Percentiles rank a stretch among this genome's conserved stretches.
phyloP scores from a whole-genome alignment of 2,797 vertebrate genomes.

The Bovichtus diacanthus region DNA sequence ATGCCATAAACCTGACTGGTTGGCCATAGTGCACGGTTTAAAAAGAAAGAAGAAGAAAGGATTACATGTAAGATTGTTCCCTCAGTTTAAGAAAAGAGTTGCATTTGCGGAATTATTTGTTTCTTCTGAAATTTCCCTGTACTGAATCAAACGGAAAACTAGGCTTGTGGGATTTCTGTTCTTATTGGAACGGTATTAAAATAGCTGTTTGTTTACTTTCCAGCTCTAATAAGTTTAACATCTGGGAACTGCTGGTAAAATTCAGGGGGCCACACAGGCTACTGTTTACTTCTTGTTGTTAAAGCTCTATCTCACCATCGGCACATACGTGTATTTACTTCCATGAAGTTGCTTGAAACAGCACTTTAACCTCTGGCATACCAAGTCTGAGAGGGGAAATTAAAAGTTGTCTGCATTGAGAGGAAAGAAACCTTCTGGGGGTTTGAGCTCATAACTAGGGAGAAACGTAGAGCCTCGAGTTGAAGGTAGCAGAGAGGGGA shows the following conservation, averaged over 20 bases:
- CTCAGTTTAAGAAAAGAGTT: not conserved
- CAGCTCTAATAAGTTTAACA: constrained; percentile 32
- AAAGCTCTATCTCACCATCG: constrained; percentile 31
- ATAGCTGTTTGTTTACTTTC: constrained; percentile 46
- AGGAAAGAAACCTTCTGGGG: constrained; percentile 8
- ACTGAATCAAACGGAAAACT: constrained; percentile 23
- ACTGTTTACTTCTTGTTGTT: constrained; percentile 52
- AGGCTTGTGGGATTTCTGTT: constrained; percentile 24
- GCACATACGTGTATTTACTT: constrained; percentile 34
- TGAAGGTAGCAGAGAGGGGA: not conserved
- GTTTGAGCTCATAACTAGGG: constrained; percentile 49
- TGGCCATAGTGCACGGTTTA: not conserved
- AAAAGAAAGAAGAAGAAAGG: constrained; percentile 3
- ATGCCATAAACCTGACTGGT: not conserved
- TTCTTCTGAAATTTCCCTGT: constrained; percentile 16
- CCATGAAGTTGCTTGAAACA: constrained; percentile 31
- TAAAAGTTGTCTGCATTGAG: constrained; percentile 56
- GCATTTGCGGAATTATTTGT: constrained; percentile 20
- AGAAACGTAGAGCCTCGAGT: constrained; percentile 24
- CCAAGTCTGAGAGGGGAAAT: constrained; percentile 53
- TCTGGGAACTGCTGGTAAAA: constrained; percentile 43
- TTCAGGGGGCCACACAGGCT: constrained; percentile 12
- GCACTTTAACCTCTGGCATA: constrained; percentile 52
- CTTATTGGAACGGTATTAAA: constrained; percentile 21
- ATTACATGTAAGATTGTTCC: constrained; percentile 2